A percentile compares a stretch with the other conserved stretches of the same genome.
phyloP scores from a whole-genome alignment of 2,888 invertebrate species.

The Vanessa cardui region DNA sequence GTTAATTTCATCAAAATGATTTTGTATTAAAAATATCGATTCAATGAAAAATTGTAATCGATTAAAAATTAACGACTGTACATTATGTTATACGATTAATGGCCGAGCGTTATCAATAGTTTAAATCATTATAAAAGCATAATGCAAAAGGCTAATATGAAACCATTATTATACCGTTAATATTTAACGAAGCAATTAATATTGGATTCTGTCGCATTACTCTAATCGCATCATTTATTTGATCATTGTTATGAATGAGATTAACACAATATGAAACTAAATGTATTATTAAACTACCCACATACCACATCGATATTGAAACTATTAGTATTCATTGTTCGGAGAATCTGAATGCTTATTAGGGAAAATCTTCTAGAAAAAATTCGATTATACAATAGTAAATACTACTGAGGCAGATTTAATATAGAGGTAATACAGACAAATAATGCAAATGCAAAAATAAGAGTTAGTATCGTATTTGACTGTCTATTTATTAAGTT shows the following conservation, averaged over 20 bases:
- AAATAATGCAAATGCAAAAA: no score
- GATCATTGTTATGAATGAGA: conserved; percentile 4
- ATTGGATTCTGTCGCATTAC: conserved; percentile 6
- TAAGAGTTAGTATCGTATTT: no score
- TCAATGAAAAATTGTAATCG: background rate
- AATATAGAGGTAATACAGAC: no score
- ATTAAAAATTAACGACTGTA: background rate
- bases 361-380: no score
- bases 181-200: conserved; percentile 13
- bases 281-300: background rate
- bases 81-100: background rate
- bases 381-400: no score
- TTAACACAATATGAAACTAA: background rate
- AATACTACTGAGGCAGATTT: no score
- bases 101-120: background rate
- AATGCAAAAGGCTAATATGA: background rate
- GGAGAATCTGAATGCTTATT: no score
- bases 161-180: background rate
- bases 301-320: no score
- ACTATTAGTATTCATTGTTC: no score
- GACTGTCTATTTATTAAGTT: no score
- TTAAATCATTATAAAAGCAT: background rate
- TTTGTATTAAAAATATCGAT: no score
- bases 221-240: conserved; percentile 3
- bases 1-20: no score